A percentile compares a stretch with the other conserved stretches of the same genome.
phyloP scores from a whole-genome alignment of 2,888 invertebrate species.

The Volucella inflata region DNA sequence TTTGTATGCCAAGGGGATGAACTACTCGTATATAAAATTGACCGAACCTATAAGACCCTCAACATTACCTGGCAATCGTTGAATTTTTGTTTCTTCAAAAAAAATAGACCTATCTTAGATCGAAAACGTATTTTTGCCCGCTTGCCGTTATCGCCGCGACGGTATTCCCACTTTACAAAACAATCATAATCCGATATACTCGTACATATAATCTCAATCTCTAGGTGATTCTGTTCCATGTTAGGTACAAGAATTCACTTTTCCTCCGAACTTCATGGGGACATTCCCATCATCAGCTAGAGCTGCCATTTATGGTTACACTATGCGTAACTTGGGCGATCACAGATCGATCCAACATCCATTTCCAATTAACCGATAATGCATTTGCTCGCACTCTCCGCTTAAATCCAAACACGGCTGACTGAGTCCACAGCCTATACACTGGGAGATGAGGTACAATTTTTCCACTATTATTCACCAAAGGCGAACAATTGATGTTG shows the following conservation, averaged over 20 bases:
- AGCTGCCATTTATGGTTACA: slow-evolving; percentile 59
- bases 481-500: slow-evolving; percentile 68
- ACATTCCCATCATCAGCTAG: slow-evolving; percentile 51
- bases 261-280: slow-evolving; percentile 34
- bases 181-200: slow-evolving; percentile 66
- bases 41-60: slow-evolving; percentile 5
- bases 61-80: slow-evolving; percentile 41
- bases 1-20: slow-evolving; percentile 14
- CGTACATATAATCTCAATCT: slow-evolving; percentile 48
- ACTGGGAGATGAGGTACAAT: slow-evolving; percentile 9
- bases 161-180: not conserved
- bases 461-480: slow-evolving; percentile 53
- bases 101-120: too few species aligned
- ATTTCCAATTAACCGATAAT: slow-evolving; percentile 73
- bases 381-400: slow-evolving; percentile 59
- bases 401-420: slow-evolving; percentile 8
- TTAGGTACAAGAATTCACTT: slow-evolving; percentile 40
- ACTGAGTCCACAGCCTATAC: not conserved
- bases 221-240: slow-evolving; percentile 28
- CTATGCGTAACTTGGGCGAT: slow-evolving; percentile 53
- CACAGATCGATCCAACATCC: slow-evolving; percentile 61
- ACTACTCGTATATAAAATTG: not conserved
- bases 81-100: slow-evolving; percentile 11
- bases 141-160: not conserved
- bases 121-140: not conserved